These are phyloP conservation scores for Creontiades dilutus DNA, from an alignment of 2,888 invertebrate species.

Conservation along the genomic window DNA sequence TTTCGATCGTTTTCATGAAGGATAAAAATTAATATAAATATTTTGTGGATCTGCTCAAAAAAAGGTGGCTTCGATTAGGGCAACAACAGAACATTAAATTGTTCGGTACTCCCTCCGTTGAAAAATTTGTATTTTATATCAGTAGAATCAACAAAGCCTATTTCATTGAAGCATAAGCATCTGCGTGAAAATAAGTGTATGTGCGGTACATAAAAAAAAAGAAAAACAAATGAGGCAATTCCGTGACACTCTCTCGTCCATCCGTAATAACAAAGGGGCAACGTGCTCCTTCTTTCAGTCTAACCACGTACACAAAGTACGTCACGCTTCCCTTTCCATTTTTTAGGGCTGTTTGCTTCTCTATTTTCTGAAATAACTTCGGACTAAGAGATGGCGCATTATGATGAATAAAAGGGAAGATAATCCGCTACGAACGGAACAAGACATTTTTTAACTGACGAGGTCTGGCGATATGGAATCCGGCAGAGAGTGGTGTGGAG, in stretches of 20 bases:
- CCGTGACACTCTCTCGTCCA: background rate
- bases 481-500: too few species aligned
- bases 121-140: background rate
- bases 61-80: too few species aligned
- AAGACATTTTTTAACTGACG: background rate
- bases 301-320: constrained; percentile 45
- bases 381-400: background rate
- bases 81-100: too few species aligned
- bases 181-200: background rate
- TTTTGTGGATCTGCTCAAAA: too few species aligned
- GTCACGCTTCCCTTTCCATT: background rate
- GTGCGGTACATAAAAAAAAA: background rate
- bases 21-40: too few species aligned
- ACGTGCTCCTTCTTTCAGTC: constrained; percentile 36
- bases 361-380: background rate
- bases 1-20: too few species aligned
- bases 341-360: constrained; percentile 36
- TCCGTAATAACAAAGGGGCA: constrained; percentile 35
- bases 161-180: background rate
- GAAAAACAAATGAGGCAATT: constrained; percentile 38
- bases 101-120: too few species aligned
- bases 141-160: background rate
- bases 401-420: constrained; percentile 13
- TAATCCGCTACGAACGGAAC: background rate
- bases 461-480: too few species aligned